Evolutionary conservation across 2,797 vertebrate genomes (phyloP), one percentile per base, ranked within the genome.

Genomic region (Periophthalmus magnuspinnatus): DNA sequence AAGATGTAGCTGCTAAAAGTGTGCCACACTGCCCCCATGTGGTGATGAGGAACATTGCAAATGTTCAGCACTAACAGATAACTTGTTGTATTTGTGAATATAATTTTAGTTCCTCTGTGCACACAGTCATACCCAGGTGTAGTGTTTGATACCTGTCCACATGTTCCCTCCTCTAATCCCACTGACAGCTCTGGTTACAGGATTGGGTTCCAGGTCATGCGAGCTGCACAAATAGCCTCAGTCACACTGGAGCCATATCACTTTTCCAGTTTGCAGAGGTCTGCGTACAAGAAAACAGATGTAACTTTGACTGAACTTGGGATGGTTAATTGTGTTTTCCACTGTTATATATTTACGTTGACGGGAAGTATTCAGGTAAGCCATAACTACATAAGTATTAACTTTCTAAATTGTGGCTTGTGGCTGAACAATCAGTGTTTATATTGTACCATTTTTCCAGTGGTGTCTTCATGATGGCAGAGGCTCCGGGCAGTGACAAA

Each of bases 381-480:
- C 4, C 17, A 34, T 9, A n/a, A 56, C 10, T 28, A 56, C 14
- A 21, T 22, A 16, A 14, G 24, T 57, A 57, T 14, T n/a, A 28
- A 28, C 55, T 34, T 58, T 33, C 10, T 34, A n/a, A 34, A 33
- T 34, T 3, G 2, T 13, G 2, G 38, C n/a, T 28, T 54, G 16
- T 21, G n/a, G n/a, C 16, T 28, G 13, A 57, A 28, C 17, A 33
- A n/a, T 19, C 32, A 14, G 17, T 24, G 41, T 45, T 34, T 38
- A 62, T 14, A 21, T 38, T 11, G 36, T 45, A 63, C 38, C n/a
- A 24, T 10, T 32, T 38, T 33, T 41, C 36, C 34, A 52, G 54
- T 67, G 52, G 14, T 19, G n/a, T 56, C 21, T 45, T 17, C 36
- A 41, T 76, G 58, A 94, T 94, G 93, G 87, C 89, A n/a, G 93